phyloP scores from a whole-genome alignment of 2,113 vertebrate genomes.

The Oostethus manadensis region DNA sequence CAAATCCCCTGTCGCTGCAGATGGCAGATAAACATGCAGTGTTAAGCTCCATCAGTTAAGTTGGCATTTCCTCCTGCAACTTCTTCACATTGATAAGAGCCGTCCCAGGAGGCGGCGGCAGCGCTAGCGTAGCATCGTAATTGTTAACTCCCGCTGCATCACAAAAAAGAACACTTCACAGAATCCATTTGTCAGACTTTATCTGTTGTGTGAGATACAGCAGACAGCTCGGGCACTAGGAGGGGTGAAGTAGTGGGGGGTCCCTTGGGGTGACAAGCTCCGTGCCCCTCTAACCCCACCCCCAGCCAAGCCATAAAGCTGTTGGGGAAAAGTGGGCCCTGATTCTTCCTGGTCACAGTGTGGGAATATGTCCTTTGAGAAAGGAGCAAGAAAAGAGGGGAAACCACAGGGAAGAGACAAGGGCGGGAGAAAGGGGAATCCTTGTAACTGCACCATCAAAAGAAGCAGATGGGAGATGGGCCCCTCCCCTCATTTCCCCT shows the following conservation, averaged over 20 bases:
- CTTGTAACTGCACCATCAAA: conserved; percentile 60
- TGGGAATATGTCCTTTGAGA: conserved; percentile 54
- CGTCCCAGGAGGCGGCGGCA: conserved; percentile 30
- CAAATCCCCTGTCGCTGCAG: conserved; percentile 39
- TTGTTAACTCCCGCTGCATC: conserved; percentile 36
- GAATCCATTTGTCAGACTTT: conserved; percentile 57
- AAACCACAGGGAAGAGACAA: conserved; percentile 29
- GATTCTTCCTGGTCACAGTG: conserved; percentile 41
- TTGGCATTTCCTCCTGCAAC: conserved; percentile 75
- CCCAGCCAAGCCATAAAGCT: conserved; percentile 35
- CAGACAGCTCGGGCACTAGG: conserved; percentile 22
- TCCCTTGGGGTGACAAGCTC: conserved; percentile 41
- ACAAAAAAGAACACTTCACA: conserved; percentile 52
- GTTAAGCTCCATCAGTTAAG: conserved; percentile 62
- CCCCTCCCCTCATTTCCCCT: conserved; percentile 18
- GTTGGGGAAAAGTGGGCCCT: conserved; percentile 49
- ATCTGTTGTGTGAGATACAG: conserved; percentile 54
- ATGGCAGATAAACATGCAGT: conserved; percentile 54
- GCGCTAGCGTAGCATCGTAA: conserved; percentile 33
- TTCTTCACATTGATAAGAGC: conserved; percentile 71
- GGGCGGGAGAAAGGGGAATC: conserved; percentile 20
- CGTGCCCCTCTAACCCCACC: conserved; percentile 17
- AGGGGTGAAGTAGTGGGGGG: not conserved
- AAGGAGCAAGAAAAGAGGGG: conserved; percentile 31
- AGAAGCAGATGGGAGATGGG: conserved; percentile 48